Base-by-base conservation (phyloP, 2,888 invertebrate genomes). In the Tetramorium bicarinatum region DNA sequence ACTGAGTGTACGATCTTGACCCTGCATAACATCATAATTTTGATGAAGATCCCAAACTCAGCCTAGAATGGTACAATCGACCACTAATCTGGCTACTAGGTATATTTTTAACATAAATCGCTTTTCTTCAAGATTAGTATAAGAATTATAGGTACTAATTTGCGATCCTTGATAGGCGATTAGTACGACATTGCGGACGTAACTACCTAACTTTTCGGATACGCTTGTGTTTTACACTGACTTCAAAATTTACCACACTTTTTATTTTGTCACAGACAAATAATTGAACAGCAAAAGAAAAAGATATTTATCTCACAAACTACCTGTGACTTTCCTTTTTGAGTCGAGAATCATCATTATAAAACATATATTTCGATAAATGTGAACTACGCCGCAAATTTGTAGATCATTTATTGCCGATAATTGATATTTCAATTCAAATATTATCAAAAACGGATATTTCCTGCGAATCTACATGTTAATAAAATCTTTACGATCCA, bases 61-160 rank as follows among this genome's bases (percentile, higher is more conserved):
- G 91, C 87, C 87, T 85, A 74, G 79, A 87, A 64, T 34, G 76
- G 49, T 86, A 79, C 82, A 64, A 61, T 80, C 61, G 84, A 87
- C 44, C 87, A 83, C 82, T 66, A 72, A n/a, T 85, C 82, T 74
- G 81, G 81, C 83, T 87, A 83, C 74, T 75, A 66, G 52, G 79
- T 86, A 88, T 86, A 74, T 64, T 75, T 85, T 66, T 66, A 82
- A 85, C 82, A 87, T 86, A 90, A 83, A 59, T 86, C 87, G 84
- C 69, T 83, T 87, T 84, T 85, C 83, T 89, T 92, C 92, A 92
- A 91, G 91, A 92, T 91, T 87, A 92, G 89, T 91, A 85, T 85
- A 93, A 91, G 92, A 93, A 93, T 92, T 90, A 91, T 92, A 92
- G 91, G 90, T 93, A 93, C 91, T 92, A 93, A 92, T 93, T 90